Percentiles rank a stretch among this genome's conserved stretches.
Conservation (phyloP, 2,113 vertebrate species). For the Callithrix jacchus region DNA sequence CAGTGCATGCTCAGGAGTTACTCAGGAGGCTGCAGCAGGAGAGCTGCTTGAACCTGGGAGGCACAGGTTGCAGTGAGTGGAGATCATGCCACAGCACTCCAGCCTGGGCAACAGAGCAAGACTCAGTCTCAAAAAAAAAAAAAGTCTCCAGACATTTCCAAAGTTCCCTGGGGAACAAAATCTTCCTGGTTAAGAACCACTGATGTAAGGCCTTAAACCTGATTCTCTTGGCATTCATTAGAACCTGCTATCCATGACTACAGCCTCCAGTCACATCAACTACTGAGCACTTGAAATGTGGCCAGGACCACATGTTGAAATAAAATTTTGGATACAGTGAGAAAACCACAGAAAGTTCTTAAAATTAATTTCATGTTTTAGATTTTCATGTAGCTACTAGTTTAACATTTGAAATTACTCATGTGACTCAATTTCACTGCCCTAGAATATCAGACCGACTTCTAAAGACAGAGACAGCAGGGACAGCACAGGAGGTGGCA, state of each 20-base stretch:
- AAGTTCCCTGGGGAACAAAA: neutral
- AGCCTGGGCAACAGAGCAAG: no score
- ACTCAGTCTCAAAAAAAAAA: neutral
- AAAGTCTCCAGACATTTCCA: neutral
- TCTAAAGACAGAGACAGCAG: neutral
- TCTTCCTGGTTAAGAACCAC: neutral
- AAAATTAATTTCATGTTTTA: neutral
- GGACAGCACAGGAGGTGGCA: neutral
- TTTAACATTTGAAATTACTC: neutral
- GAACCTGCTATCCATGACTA: neutral
- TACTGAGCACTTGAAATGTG: neutral
- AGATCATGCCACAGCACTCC: no score
- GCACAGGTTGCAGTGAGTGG: no score
- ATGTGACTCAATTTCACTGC: neutral
- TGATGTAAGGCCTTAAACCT: neutral
- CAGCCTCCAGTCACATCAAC: neutral
- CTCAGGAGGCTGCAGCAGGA: no score
- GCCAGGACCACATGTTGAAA: neutral
- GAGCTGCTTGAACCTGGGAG: no score
- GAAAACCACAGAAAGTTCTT: neutral
- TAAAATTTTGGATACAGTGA: neutral
- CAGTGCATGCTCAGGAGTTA: no score
- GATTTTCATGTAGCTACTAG: neutral
- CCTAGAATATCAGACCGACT: neutral
- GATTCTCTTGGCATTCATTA: neutral